Base-by-base conservation (phyloP, 1,140 invertebrate species). In the Caenorhabditis briggsae region DNA sequence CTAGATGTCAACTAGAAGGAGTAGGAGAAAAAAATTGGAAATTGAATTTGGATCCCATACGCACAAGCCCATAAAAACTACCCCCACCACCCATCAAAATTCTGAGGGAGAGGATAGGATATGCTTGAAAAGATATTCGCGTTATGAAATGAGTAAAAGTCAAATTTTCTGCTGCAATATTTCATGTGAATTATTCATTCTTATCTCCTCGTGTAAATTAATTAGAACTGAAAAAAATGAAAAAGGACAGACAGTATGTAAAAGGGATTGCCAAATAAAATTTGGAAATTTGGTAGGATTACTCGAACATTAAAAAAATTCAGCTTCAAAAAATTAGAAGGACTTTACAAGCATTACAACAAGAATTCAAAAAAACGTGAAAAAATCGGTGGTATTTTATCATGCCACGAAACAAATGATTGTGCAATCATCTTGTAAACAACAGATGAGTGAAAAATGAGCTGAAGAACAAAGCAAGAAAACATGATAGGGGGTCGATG, bases 361-460 rank as follows among this genome's bases (percentile, higher is more conserved):
- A 58, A 20, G 43, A 43, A 46, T 70, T 70, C 46, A 12, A n/a
- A 78, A n/a, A 78, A 50, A 50, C 2, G n/a, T 46, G 25, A 61
- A 53, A 25, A 18, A 41, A 64, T 64, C 11, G 7, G n/a, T 46
- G 6, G n/a, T 50, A 25, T 78, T 78, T 78, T 50, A 0, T 78
- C 70, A 9, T 11, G 33, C 33, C 33, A 33, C 70, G 70, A 78
- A 48, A 78, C 70, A 50, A 78, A 78, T 78, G 25, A 50, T 53
- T 48, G 33, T 33, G 70, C 70, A 78, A 78, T 78, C 70, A 78
- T 41, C 70, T 78, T 78, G 70, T 78, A 78, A 78, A 78, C 70
- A 78, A 78, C 70, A 78, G 70, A 78, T 78, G 70, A 78, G 70
- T 78, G 70, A 78, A 78, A 78, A 78, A 78, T 78, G 70, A 78